Conservation (phyloP, 2,797 vertebrate genomes). For the Dermochelys coriacea region DNA sequence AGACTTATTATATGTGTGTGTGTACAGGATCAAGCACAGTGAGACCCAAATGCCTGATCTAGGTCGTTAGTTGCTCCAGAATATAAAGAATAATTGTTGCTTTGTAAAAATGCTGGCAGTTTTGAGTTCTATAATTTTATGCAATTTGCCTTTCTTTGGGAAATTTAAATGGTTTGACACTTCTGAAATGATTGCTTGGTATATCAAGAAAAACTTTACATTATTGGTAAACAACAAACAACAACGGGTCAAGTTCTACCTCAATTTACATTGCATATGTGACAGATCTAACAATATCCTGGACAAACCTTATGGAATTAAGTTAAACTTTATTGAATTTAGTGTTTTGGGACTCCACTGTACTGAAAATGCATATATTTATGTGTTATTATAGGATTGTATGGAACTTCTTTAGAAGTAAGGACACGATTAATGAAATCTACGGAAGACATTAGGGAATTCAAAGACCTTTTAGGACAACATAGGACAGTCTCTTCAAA, state of each 20-base stretch:
- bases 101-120: neutral
- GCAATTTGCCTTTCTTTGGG: neutral
- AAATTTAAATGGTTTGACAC: neutral
- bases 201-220: neutral
- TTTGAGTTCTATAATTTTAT: neutral
- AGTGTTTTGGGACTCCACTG: too few species aligned
- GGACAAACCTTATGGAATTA: too few species aligned
- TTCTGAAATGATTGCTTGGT: neutral
- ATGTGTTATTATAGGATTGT: too few species aligned
- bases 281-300: too few species aligned
- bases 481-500: neutral
- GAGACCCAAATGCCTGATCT: neutral
- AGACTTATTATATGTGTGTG: neutral
- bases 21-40: neutral
- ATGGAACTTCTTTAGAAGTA: too few species aligned
- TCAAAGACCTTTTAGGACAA: too few species aligned
- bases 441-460: too few species aligned
- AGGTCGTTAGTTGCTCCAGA: too few species aligned
- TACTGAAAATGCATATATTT: too few species aligned
- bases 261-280: neutral
- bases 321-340: too few species aligned
- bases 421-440: too few species aligned
- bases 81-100: neutral
- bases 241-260: neutral
- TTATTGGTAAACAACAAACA: neutral